These are phyloP conservation scores for Triplophysa yarkandensis DNA, from an alignment of 2,797 vertebrate genomes.

Conservation along the genomic window DNA sequence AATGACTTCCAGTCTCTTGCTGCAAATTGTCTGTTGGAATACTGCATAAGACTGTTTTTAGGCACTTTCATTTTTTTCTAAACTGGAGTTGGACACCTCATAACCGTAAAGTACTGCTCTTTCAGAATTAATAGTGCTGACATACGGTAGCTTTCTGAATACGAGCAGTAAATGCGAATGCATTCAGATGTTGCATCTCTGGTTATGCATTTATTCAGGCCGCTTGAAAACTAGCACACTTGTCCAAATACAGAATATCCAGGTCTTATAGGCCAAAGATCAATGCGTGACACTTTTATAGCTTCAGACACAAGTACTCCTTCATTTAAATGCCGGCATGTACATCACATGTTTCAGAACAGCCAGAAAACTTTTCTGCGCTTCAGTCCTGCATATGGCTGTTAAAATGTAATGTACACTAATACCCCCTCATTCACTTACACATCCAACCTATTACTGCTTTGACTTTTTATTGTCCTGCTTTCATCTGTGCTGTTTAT, in stretches of 20 bases:
- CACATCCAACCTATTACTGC: conserved; percentile 42
- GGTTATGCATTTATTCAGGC: background rate
- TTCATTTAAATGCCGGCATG: conserved; percentile 51
- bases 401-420: conserved; percentile 62
- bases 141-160: background rate
- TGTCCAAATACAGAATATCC: background rate
- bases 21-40: background rate
- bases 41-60: background rate
- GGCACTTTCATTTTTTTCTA: background rate
- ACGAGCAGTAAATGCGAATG: background rate
- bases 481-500: conserved; percentile 60
- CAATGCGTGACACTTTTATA: conserved; percentile 43
- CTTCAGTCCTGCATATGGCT: conserved; percentile 43
- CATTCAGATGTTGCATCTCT: background rate
- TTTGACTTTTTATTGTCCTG: conserved; percentile 54
- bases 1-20: background rate
- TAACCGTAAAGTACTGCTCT: background rate
- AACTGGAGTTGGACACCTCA: background rate
- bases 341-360: conserved; percentile 41
- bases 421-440: conserved; percentile 49
- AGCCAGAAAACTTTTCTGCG: conserved; percentile 40
- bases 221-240: background rate
- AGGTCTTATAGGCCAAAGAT: conserved; percentile 33
- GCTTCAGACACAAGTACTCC: conserved; percentile 14
- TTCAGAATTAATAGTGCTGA: background rate